Percentiles rank a stretch among this genome's conserved stretches.
These are phyloP conservation scores for Falco berigora DNA, from an alignment of 2,797 vertebrate genomes.

Conservation along the genomic window DNA sequence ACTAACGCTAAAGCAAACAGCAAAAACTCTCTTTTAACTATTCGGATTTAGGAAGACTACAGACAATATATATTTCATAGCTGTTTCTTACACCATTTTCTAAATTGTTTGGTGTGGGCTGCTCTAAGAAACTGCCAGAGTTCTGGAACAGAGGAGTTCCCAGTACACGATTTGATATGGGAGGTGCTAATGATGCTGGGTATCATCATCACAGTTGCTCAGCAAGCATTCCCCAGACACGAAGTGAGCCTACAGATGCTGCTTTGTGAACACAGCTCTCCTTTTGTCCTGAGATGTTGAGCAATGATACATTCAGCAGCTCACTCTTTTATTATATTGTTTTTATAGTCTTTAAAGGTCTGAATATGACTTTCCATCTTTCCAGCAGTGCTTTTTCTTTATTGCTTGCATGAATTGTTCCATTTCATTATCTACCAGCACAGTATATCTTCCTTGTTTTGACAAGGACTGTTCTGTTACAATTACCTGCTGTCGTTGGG, in stretches of 20 bases:
- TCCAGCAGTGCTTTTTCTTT: neutral
- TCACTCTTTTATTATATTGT: neutral
- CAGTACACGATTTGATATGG: neutral
- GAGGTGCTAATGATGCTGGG: neutral
- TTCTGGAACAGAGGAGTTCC: neutral
- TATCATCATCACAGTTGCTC: neutral
- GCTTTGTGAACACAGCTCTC: neutral
- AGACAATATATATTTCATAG: neutral
- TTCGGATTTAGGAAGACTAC: neutral
- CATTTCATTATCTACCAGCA: slow-evolving; percentile 27
- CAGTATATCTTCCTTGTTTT: slow-evolving; percentile 15
- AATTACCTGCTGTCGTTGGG: slow-evolving; percentile 57
- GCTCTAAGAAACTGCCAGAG: neutral
- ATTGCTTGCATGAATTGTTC: slow-evolving; percentile 14
- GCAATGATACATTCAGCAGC: neutral
- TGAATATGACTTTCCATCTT: slow-evolving; percentile 14
- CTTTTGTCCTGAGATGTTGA: neutral
- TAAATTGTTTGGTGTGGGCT: neutral
- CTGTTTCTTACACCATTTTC: neutral
- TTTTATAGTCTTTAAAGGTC: neutral
- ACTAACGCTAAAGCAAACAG: neutral
- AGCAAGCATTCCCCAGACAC: neutral
- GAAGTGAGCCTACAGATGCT: neutral
- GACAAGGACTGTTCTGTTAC: slow-evolving; percentile 34
- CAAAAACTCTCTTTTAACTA: neutral